Conservation (phyloP, 2,797 vertebrate genomes). For the Scolopax rusticola region DNA sequence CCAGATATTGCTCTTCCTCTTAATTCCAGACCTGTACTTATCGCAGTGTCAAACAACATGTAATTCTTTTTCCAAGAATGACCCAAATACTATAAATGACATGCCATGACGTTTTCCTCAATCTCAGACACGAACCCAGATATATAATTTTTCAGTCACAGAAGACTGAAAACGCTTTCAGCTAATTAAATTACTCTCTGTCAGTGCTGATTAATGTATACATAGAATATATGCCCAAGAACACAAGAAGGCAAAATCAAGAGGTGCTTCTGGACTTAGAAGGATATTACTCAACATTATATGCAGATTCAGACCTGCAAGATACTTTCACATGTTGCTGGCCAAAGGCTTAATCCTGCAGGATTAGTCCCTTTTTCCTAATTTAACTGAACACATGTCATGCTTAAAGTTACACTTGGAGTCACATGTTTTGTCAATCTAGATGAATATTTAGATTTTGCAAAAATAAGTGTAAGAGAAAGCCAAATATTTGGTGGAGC, state of each 20-base stretch:
- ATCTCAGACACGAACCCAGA: not conserved
- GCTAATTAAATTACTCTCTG: not conserved
- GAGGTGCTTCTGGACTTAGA: not conserved
- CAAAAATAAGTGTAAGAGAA: not conserved
- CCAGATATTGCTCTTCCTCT: not conserved
- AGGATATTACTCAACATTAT: not conserved
- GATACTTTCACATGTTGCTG: not conserved
- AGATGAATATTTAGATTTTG: not conserved
- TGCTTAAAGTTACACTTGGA: not conserved
- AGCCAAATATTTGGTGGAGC: not conserved
- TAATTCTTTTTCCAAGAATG: not conserved
- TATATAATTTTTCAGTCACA: not conserved
- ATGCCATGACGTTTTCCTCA: not conserved
- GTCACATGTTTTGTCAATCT: not conserved
- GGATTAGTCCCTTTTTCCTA: not conserved
- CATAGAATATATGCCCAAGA: not conserved
- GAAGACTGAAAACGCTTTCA: not conserved
- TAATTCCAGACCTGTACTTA: not conserved
- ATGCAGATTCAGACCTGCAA: not conserved
- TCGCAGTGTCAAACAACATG: not conserved
- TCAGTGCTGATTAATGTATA: not conserved
- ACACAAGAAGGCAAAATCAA: not conserved
- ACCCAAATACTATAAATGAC: not conserved
- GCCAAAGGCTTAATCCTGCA: not conserved
- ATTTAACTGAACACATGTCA: not conserved